These are phyloP conservation scores for Stictocephala bisonia DNA, from an alignment of 2,888 invertebrate species.

Conservation along the genomic window DNA sequence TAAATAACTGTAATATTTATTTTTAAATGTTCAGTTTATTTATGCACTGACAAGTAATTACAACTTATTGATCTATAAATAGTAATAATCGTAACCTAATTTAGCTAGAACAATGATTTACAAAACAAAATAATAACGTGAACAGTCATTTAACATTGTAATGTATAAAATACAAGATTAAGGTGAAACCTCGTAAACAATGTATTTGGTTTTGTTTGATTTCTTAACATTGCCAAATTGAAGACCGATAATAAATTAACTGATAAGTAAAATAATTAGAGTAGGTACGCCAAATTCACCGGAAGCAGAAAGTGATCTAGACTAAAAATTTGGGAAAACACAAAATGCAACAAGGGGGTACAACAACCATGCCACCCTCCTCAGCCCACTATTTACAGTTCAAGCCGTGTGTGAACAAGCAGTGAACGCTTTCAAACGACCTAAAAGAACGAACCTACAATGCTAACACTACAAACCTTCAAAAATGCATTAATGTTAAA, in stretches of 20 bases:
- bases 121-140: conserved; percentile 33
- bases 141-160: conserved; percentile 9
- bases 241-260: conserved; percentile 22
- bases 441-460: conserved; percentile 52
- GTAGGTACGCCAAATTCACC: conserved; percentile 44
- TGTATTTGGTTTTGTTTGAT: conserved; percentile 42
- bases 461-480: conserved; percentile 47
- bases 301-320: conserved; percentile 38
- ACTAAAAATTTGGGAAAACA: conserved; percentile 48
- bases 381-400: conserved; percentile 50
- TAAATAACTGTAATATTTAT: conserved; percentile 26
- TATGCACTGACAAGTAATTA: conserved; percentile 3
- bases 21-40: not conserved
- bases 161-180: conserved; percentile 9
- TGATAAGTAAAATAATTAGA: not conserved
- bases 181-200: conserved; percentile 18
- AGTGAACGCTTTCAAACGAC: conserved; percentile 36
- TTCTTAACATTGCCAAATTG: conserved; percentile 48
- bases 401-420: conserved; percentile 43
- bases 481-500: conserved; percentile 49
- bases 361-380: conserved; percentile 51
- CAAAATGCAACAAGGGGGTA: conserved; percentile 48
- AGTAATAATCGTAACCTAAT: conserved; percentile 10
- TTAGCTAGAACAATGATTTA: too few relatives aligned
- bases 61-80: not conserved